phyloP scores from a whole-genome alignment of 2,888 invertebrate genomes.

The Sinelater perroti region DNA sequence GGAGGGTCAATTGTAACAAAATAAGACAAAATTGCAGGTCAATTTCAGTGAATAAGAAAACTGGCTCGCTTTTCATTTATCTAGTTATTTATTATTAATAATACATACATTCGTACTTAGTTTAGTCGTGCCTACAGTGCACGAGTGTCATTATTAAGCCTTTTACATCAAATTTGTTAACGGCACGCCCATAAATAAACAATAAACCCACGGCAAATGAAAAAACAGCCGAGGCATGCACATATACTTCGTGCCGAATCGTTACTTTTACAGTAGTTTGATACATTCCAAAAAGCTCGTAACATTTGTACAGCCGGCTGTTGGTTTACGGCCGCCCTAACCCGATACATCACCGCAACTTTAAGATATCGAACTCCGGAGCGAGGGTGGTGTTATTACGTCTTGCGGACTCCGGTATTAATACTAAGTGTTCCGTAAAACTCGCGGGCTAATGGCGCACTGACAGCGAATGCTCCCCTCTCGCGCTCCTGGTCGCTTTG shows the following conservation, averaged over 20 bases:
- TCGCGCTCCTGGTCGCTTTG: background rate
- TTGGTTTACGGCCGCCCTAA: conserved; percentile 36
- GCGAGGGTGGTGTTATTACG: conserved; percentile 34
- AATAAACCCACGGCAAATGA: too few relatives aligned
- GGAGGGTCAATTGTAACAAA: too few relatives aligned
- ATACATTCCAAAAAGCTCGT: conserved; percentile 30
- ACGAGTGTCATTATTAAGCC: too few relatives aligned
- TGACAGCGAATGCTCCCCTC: conserved; percentile 10
- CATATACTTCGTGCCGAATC: conserved; percentile 9
- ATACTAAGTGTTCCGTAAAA: conserved; percentile 41
- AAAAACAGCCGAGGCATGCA: too few relatives aligned
- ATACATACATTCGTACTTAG: too few relatives aligned
- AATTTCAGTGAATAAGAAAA: too few relatives aligned
- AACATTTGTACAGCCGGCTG: conserved; percentile 39
- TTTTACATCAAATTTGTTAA: too few relatives aligned
- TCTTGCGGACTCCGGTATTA: conserved; percentile 36
- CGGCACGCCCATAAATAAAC: too few relatives aligned
- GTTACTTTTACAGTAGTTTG: conserved; percentile 31
- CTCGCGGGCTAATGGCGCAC: conserved; percentile 16
- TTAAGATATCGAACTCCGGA: conserved; percentile 33
- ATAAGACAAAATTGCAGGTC: too few relatives aligned
- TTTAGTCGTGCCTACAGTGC: too few relatives aligned
- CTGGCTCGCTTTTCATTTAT: too few relatives aligned
- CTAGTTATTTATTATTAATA: too few relatives aligned
- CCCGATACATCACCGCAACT: conserved; percentile 39